Percentiles rank a stretch among this genome's conserved stretches.
Evolutionary conservation across 2,113 vertebrate species (phyloP).

Genomic region (Salvelinus alpinus): DNA sequence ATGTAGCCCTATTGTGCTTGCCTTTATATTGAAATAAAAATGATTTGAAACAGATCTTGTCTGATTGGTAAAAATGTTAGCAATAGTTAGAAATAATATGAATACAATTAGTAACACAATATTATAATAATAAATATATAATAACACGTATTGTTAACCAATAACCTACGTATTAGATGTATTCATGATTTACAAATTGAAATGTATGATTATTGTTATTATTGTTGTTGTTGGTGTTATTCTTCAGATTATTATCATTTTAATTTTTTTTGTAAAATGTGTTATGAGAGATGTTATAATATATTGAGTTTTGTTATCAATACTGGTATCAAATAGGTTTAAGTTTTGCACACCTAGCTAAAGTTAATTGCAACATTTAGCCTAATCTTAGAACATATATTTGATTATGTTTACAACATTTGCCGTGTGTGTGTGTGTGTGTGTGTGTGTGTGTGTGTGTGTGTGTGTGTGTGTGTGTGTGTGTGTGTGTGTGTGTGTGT

Average conservation of each 20-base stretch:
- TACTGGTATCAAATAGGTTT: too few relatives aligned
- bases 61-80: neutral
- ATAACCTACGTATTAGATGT: neutral
- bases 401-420: neutral
- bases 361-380: too few relatives aligned
- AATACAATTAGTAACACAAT: neutral
- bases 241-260: neutral
- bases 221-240: neutral
- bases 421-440: conserved; percentile 11
- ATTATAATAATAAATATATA: neutral
- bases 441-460: conserved; percentile 20
- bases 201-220: neutral
- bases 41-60: neutral
- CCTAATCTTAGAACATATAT: neutral
- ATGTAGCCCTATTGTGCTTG: too few relatives aligned
- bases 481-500: conserved; percentile 15
- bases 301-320: too few relatives aligned
- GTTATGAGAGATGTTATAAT: too few relatives aligned
- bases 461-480: conserved; percentile 19
- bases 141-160: neutral
- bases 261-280: neutral
- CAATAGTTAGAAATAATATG: neutral
- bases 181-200: neutral
- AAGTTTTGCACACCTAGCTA: too few relatives aligned
- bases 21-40: too few relatives aligned